A percentile compares a stretch with the other conserved stretches of the same genome.
Evolutionary conservation across 1,140 invertebrate species (phyloP).

Genomic region (Camponotus floridanus): DNA sequence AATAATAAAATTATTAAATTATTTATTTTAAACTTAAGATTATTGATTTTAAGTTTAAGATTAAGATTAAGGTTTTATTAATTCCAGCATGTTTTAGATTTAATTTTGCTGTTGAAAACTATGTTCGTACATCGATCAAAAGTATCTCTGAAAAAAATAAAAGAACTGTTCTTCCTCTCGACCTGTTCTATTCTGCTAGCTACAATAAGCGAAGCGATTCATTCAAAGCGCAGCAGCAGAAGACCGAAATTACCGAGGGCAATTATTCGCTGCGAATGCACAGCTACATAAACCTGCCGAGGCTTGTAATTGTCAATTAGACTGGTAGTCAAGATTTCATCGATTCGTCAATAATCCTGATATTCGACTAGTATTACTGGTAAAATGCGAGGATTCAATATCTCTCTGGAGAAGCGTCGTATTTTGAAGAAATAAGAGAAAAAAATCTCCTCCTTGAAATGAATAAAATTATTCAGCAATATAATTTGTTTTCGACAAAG

Average conservation of each 20-base stretch:
- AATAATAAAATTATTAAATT: no score
- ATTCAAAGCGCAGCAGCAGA: constrained; percentile 1
- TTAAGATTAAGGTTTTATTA: background rate
- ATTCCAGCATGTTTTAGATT: background rate
- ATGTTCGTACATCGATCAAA: background rate
- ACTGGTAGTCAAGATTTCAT: constrained; percentile 36
- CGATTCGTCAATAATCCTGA: constrained; percentile 38
- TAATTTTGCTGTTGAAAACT: background rate
- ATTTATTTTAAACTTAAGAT: background rate
- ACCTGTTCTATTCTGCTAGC: background rate
- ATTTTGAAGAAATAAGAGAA: background rate
- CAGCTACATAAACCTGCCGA: constrained; percentile 26
- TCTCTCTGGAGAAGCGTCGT: background rate
- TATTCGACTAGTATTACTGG: background rate
- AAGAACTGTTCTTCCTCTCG: background rate
- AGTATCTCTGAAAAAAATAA: background rate
- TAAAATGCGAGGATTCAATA: background rate
- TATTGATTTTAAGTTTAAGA: background rate
- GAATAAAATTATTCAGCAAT: background rate
- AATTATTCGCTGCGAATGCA: constrained; percentile 45
- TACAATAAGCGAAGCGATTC: constrained; percentile 11
- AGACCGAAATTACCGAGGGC: constrained; percentile 24
- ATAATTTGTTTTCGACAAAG: background rate
- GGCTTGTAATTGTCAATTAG: constrained; percentile 55
- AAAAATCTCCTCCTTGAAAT: background rate